phyloP scores from a whole-genome alignment of 37 sponge, comb jelly and placozoan genomes.

The Haliclona indistincta region DNA sequence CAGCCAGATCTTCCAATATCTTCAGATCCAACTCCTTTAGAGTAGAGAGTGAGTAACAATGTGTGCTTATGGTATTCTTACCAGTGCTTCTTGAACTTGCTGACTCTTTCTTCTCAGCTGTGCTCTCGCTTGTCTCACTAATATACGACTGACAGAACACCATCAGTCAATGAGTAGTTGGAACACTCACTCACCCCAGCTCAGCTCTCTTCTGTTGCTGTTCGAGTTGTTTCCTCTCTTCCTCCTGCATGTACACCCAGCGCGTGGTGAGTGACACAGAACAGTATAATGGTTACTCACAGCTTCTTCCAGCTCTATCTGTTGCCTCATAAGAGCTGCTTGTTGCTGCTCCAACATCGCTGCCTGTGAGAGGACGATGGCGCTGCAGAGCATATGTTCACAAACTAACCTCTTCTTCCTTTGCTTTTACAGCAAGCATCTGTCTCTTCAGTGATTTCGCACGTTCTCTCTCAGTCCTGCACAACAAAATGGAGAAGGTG shows the following conservation, averaged over 20 bases:
- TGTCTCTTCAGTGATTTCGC: constrained; percentile 52
- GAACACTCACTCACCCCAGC: constrained; percentile 51
- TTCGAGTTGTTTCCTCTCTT: constrained; percentile 62
- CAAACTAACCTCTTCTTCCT: constrained; percentile 66
- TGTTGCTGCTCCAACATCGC: constrained; percentile 63
- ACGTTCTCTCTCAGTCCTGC: constrained; percentile 54
- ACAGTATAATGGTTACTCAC: constrained; percentile 46
- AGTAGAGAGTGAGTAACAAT: background rate
- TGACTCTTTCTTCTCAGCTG: constrained; percentile 78
- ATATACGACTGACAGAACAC: constrained; percentile 51
- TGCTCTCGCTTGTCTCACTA: constrained; percentile 72
- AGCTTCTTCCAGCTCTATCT: constrained; percentile 62
- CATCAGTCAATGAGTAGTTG: background rate
- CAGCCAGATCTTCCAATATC: constrained; percentile 76
- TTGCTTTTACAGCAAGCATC: constrained; percentile 68
- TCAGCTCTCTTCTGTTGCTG: constrained; percentile 49
- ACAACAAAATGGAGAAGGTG: background rate
- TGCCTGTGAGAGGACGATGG: constrained; percentile 25
- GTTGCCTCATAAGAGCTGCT: constrained; percentile 55
- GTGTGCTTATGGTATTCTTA: constrained; percentile 13
- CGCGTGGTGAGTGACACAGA: background rate
- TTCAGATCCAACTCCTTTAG: constrained; percentile 84
- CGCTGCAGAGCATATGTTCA: background rate
- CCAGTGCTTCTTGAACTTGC: constrained; percentile 92
- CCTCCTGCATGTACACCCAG: constrained; percentile 55